phyloP scores from a whole-genome alignment of 2,888 invertebrate genomes.

The Rugalucina vietnamica region DNA sequence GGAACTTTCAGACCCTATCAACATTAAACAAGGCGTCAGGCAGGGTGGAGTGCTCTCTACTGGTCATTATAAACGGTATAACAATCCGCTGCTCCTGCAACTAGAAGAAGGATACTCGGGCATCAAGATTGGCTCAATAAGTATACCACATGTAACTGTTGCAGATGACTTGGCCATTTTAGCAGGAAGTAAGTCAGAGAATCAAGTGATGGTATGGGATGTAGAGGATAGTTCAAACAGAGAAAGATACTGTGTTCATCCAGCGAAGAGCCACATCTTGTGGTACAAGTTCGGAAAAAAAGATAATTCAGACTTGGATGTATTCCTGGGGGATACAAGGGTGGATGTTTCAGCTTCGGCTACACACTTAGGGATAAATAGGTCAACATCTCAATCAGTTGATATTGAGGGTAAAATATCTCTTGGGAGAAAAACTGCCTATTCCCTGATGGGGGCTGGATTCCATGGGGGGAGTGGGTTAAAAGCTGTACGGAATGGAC shows the following conservation, averaged over 20 bases:
- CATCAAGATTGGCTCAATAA: neutral
- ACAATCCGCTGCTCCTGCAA: neutral
- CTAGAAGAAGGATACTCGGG: neutral
- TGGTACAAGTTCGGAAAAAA: neutral
- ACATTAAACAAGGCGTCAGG: neutral
- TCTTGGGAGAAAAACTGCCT: no score
- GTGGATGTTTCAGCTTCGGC: neutral
- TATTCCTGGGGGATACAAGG: neutral
- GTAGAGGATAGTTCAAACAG: neutral
- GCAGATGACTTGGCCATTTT: neutral
- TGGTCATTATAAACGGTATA: slow-evolving; percentile 1
- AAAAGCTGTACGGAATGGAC: neutral
- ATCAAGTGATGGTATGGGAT: neutral
- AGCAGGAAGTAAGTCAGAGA: neutral
- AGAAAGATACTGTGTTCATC: slow-evolving; percentile 1
- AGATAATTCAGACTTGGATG: neutral
- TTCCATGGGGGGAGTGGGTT: neutral
- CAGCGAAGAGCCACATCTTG: neutral
- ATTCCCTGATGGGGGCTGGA: neutral
- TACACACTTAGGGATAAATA: neutral
- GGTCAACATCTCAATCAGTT: neutral
- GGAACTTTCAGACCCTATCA: neutral
- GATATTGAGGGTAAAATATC: neutral
- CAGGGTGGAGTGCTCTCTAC: slow-evolving; percentile 10
- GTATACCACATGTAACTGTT: neutral